Percentiles rank a stretch among this genome's conserved stretches.
These are phyloP conservation scores for Lobophora halterata DNA, from an alignment of 2,888 invertebrate genomes.

Conservation along the genomic window DNA sequence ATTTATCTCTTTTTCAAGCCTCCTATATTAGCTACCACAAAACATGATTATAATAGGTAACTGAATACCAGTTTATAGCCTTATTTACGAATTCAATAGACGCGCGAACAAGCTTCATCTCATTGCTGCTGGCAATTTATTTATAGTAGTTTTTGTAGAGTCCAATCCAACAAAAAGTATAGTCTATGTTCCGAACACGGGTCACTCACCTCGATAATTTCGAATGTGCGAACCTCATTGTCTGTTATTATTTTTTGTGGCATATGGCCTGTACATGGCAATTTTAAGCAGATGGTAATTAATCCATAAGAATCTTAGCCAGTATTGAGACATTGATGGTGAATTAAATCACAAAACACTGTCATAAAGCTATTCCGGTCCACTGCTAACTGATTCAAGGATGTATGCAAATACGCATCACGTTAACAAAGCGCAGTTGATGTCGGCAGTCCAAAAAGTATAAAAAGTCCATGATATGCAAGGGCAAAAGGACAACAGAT, in stretches of 20 bases:
- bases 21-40: conserved; percentile 12
- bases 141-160: conserved; percentile 60
- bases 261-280: conserved; percentile 63
- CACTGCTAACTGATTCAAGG: conserved; percentile 60
- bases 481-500: conserved; percentile 45
- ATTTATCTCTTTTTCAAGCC: no score
- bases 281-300: conserved; percentile 52
- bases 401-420: conserved; percentile 66
- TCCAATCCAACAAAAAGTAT: conserved; percentile 67
- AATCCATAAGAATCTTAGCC: no score
- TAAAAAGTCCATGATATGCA: conserved; percentile 44
- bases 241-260: conserved; percentile 69
- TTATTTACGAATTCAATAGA: conserved; percentile 31
- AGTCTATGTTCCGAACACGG: conserved; percentile 55
- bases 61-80: conserved; percentile 20
- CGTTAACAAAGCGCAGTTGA: conserved; percentile 55
- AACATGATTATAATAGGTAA: conserved; percentile 5
- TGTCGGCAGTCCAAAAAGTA: conserved; percentile 48
- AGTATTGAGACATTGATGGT: not conserved
- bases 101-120: conserved; percentile 47
- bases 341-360: not conserved
- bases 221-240: conserved; percentile 76
- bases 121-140: conserved; percentile 57
- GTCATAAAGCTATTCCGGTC: no score
- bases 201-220: conserved; percentile 72